A percentile compares a stretch with the other conserved stretches of the same genome.
These are phyloP conservation scores for Syndactyla subalaris DNA, from an alignment of 2,797 vertebrate genomes.

Conservation along the genomic window DNA sequence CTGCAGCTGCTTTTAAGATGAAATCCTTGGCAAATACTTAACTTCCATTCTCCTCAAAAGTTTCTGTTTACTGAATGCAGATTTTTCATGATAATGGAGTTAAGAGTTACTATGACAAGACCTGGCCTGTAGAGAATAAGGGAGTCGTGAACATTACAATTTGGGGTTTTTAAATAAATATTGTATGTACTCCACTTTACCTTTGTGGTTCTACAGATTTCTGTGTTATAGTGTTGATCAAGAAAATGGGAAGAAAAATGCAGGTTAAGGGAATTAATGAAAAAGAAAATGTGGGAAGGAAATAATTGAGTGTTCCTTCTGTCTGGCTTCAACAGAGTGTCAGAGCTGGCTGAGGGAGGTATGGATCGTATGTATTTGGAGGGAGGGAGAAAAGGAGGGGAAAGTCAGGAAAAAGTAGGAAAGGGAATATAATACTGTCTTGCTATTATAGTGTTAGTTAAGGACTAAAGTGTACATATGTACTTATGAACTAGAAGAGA, in stretches of 20 bases:
- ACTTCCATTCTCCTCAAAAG: neutral
- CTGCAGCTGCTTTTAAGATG: neutral
- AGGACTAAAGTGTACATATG: neutral
- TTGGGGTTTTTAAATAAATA: accelerated
- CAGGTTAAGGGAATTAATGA: neutral
- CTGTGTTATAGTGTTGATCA: neutral
- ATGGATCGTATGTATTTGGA: neutral
- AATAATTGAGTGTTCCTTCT: neutral
- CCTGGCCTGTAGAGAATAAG: neutral
- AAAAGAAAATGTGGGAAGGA: neutral
- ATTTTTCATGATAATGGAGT: neutral
- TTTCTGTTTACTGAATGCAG: neutral
- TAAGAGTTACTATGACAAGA: neutral
- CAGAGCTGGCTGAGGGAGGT: neutral
- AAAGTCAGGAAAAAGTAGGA: neutral
- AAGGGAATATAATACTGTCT: neutral
- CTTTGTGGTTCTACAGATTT: neutral
- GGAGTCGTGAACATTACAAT: neutral
- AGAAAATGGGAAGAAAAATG: neutral
- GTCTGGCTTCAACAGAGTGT: neutral
- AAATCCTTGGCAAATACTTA: neutral
- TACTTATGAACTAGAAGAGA: neutral
- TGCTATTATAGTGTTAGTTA: neutral
- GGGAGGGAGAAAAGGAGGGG: neutral
- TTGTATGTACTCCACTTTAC: neutral